Percentiles rank a stretch among this genome's conserved stretches.
These are phyloP conservation scores for Actinernus sp. DNA, from an alignment of 92 coral and sea anemone genomes.

Conservation along the genomic window DNA sequence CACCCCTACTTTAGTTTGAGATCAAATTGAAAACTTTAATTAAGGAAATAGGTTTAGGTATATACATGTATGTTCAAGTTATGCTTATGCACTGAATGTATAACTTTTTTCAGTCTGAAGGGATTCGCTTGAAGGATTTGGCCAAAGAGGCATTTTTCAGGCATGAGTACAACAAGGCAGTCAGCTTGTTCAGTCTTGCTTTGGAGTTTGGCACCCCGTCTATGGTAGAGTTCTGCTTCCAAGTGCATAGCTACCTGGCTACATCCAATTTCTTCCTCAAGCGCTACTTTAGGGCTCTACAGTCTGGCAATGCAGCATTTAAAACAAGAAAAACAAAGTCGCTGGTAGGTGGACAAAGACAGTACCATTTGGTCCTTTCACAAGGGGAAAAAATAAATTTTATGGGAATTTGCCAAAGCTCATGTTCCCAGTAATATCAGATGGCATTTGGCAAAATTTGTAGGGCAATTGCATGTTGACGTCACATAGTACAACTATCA, in stretches of 20 bases:
- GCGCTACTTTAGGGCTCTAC: slow-evolving; percentile 58
- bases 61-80: too few relatives aligned
- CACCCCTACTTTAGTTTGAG: too few relatives aligned
- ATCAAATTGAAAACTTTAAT: too few relatives aligned
- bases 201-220: slow-evolving; percentile 37
- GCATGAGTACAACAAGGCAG: slow-evolving; percentile 30
- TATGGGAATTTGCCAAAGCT: too few relatives aligned
- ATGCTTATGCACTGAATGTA: too few relatives aligned
- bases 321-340: slow-evolving; percentile 40
- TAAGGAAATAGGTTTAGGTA: too few relatives aligned
- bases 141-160: slow-evolving; percentile 21
- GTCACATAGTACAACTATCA: too few relatives aligned
- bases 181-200: slow-evolving; percentile 49
- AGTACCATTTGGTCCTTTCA: too few relatives aligned
- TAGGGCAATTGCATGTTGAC: too few relatives aligned
- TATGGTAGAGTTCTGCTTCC: slow-evolving; percentile 29
- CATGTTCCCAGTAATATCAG: too few relatives aligned
- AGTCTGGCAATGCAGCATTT: slow-evolving; percentile 65
- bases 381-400: too few relatives aligned
- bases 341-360: slow-evolving; percentile 48
- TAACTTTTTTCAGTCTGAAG: background rate
- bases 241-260: slow-evolving; percentile 48
- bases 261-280: slow-evolving; percentile 48
- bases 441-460: too few relatives aligned
- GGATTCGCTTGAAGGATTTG: background rate